phyloP scores from a whole-genome alignment of 2,113 vertebrate species.

The Psittacara wagleri region DNA sequence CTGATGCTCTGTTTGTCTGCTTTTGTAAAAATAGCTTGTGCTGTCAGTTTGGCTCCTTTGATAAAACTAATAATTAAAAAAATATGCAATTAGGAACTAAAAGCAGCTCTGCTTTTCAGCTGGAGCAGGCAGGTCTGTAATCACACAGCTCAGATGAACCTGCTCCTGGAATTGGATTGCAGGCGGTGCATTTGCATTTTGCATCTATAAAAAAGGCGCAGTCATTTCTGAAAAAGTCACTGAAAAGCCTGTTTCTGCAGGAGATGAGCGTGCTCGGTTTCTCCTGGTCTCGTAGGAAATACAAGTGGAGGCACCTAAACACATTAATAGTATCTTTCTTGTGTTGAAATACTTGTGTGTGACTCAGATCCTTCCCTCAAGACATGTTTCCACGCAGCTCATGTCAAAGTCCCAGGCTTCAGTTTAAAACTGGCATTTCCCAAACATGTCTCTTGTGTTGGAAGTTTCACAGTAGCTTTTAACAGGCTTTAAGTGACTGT shows the following conservation, averaged over 20 bases:
- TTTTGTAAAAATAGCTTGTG: slow-evolving; percentile 10
- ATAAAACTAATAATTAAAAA: slow-evolving; percentile 34
- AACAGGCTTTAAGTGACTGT: neutral
- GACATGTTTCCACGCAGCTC: neutral
- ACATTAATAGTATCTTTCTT: neutral
- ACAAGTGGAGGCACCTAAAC: neutral
- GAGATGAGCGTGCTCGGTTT: neutral
- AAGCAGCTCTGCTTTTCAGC: neutral
- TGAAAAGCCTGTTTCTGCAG: neutral
- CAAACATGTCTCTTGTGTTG: neutral
- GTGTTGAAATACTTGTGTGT: neutral
- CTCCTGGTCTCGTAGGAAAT: neutral
- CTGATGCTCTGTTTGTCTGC: neutral
- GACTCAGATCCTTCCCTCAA: neutral
- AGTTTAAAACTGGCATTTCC: neutral
- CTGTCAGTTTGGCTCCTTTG: neutral
- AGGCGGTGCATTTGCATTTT: neutral
- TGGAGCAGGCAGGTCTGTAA: neutral
- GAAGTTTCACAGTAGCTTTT: neutral
- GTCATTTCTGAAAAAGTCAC: neutral
- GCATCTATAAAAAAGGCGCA: neutral
- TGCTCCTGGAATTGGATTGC: neutral
- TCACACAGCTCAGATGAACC: neutral
- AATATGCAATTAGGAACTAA: neutral
- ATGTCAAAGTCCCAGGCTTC: neutral